Conservation (phyloP, 53 echinoderm and acorn worm genomes). For the Paracentrotus lividus region DNA sequence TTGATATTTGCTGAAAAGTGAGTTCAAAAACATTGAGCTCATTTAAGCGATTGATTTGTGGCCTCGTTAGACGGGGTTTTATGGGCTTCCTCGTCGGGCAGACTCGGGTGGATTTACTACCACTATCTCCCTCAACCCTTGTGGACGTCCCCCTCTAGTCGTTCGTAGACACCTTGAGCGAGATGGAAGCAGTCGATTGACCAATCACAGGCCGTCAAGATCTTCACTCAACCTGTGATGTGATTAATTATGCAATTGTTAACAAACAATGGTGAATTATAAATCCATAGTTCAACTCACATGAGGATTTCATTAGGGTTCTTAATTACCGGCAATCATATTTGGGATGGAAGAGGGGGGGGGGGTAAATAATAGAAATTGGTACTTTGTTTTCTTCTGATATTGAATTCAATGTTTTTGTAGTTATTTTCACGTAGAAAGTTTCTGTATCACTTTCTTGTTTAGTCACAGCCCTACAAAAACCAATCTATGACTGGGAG, state of each 20-base stretch:
- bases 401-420: not conserved
- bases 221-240: slow-evolving; percentile 43
- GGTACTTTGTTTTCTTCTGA: not conserved
- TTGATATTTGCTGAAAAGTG: slow-evolving; percentile 98
- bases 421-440: not conserved
- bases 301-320: not conserved
- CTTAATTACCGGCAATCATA: slow-evolving; percentile 39
- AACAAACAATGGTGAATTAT: slow-evolving; percentile 69
- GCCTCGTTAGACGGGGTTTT: slow-evolving; percentile 94
- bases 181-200: slow-evolving; percentile 40
- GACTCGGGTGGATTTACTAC: slow-evolving; percentile 87
- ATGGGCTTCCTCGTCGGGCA: slow-evolving; percentile 85
- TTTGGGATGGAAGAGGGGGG: too few species aligned
- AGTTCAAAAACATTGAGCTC: slow-evolving; percentile 99
- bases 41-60: slow-evolving; percentile 99
- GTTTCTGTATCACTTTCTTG: not conserved
- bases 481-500: too few species aligned
- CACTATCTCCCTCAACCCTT: slow-evolving; percentile 57
- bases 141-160: not conserved
- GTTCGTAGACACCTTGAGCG: slow-evolving; percentile 60
- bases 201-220: slow-evolving; percentile 77
- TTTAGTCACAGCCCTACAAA: too few species aligned
- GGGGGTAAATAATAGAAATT: not conserved
- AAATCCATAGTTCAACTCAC: slow-evolving; percentile 6
- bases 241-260: slow-evolving; percentile 74